Evolutionary conservation across 2,797 vertebrate species (phyloP).

Genomic region (Cygnus olor): DNA sequence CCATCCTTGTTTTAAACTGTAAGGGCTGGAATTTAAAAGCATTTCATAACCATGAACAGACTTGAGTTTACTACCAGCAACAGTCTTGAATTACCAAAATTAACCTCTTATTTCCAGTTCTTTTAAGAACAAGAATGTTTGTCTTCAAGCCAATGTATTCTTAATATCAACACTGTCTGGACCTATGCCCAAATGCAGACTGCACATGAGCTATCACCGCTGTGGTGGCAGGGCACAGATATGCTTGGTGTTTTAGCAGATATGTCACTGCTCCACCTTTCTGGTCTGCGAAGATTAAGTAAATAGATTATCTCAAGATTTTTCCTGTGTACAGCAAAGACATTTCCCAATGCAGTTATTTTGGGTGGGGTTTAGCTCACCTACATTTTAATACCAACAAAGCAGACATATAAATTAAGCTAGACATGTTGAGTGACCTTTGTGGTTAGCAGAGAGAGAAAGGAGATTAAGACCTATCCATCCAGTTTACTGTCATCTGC

Average conservation of each 20-base stretch:
- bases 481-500: background rate
- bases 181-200: background rate
- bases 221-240: accelerated
- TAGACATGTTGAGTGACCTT: background rate
- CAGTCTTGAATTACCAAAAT: background rate
- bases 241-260: background rate
- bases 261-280: accelerated
- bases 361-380: background rate
- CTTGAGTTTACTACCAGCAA: background rate
- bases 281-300: background rate
- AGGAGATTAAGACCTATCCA: background rate
- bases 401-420: background rate
- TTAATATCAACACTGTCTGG: background rate
- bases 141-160: background rate
- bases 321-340: background rate
- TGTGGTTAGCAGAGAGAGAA: background rate
- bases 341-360: background rate
- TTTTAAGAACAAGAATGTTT: background rate
- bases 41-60: background rate
- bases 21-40: background rate
- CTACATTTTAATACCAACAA: background rate
- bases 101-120: background rate
- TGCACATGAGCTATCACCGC: background rate
- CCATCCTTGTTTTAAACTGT: background rate
- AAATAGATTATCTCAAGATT: background rate